Evolutionary conservation across 2,888 invertebrate species (phyloP).

Genomic region (Scaptodrosophila latifasciaeformis): DNA sequence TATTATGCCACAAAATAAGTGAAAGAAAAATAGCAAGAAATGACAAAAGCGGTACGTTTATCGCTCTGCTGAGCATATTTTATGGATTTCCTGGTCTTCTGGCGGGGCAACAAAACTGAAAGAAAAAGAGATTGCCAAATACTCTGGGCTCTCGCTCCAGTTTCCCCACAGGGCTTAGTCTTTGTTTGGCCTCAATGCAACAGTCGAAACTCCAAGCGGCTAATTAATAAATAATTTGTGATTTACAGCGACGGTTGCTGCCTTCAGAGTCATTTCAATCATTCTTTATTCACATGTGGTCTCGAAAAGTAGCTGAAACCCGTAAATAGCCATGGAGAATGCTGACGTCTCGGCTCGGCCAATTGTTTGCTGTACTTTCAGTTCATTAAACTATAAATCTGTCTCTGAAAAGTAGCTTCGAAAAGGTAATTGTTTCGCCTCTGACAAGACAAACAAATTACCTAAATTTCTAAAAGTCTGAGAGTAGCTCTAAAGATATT

Average conservation of each 20-base stretch:
- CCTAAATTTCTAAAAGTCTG: too few species aligned
- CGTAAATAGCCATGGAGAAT: conserved; percentile 55
- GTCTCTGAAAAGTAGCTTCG: too few species aligned
- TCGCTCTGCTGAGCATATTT: conserved; percentile 30
- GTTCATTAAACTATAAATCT: conserved; percentile 52
- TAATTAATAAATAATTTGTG: conserved; percentile 66
- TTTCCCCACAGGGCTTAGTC: conserved; percentile 8
- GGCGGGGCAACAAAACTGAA: conserved; percentile 27
- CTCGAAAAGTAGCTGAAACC: conserved; percentile 27
- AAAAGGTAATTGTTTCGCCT: too few species aligned
- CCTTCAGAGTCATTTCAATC: conserved; percentile 1
- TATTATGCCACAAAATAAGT: conserved; percentile 48
- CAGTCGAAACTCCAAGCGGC: conserved; percentile 13
- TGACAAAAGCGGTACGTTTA: conserved; percentile 44
- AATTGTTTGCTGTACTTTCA: conserved; percentile 18
- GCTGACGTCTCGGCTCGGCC: conserved; percentile 7
- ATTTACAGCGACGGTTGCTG: conserved; percentile 17
- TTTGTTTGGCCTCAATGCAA: background rate
- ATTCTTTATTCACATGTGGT: conserved; percentile 48
- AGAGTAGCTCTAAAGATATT: too few species aligned
- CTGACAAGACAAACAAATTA: too few species aligned
- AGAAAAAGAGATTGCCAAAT: conserved; percentile 7
- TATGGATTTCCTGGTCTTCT: conserved; percentile 13
- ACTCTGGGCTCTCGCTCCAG: background rate
- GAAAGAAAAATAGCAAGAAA: conserved; percentile 25